phyloP scores from a whole-genome alignment of 2,797 vertebrate genomes.

The Schizopygopsis pylzovi region DNA sequence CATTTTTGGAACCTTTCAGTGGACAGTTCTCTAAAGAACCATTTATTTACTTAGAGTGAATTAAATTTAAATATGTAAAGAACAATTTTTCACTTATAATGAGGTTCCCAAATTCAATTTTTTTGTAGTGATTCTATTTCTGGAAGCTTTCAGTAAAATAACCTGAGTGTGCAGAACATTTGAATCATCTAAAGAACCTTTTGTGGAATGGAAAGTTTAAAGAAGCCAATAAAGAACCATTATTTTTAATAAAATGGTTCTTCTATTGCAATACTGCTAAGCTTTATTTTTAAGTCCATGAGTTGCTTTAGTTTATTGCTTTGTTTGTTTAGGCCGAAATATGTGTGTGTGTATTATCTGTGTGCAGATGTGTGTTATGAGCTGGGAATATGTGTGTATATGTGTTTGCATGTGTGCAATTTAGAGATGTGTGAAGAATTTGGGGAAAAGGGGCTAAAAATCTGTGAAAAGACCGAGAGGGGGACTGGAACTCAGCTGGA shows the following conservation, averaged over 20 bases:
- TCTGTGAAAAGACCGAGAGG: constrained; percentile 78
- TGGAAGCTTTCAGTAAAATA: too few relatives aligned
- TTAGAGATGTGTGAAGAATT: constrained; percentile 76
- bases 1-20: background rate
- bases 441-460: constrained; percentile 79
- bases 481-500: constrained; percentile 74
- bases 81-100: too few relatives aligned
- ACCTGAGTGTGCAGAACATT: background rate
- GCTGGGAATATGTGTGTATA: background rate
- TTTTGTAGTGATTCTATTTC: too few relatives aligned
- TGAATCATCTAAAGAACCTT: background rate
- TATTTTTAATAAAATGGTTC: background rate
- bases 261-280: background rate
- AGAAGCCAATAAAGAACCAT: background rate
- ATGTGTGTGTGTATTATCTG: constrained; percentile 26
- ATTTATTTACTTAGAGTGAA: background rate
- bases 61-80: background rate
- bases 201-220: background rate
- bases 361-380: constrained; percentile 52
- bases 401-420: constrained; percentile 54
- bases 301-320: background rate
- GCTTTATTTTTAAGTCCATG: background rate
- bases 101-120: background rate
- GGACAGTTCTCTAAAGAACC: background rate
- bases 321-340: background rate